Percentiles rank a stretch among this genome's conserved stretches.
These are phyloP conservation scores for Medauroidea extradentata DNA, from an alignment of 1,140 invertebrate species.

Conservation along the genomic window DNA sequence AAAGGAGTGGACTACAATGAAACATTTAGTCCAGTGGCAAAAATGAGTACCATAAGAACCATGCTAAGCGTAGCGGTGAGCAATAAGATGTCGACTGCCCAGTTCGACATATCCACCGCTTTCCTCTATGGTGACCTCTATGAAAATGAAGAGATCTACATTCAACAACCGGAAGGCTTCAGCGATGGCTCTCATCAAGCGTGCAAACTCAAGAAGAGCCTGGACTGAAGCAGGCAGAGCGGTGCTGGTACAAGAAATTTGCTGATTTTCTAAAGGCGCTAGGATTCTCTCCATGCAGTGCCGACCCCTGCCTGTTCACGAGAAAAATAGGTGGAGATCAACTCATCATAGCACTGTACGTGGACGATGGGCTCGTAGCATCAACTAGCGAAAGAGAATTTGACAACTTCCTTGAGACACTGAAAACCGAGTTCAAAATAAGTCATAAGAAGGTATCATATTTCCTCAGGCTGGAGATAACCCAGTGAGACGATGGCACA, in stretches of 20 bases:
- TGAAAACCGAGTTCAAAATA: neutral
- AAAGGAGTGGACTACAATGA: conserved; percentile 13
- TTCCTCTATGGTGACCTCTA: too few species aligned
- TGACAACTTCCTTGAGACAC: neutral
- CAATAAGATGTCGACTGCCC: conserved; percentile 26
- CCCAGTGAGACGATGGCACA: neutral
- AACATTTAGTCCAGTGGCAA: too few species aligned
- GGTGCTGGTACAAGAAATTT: neutral
- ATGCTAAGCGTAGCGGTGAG: too few species aligned
- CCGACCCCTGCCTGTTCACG: neutral
- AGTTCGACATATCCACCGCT: too few species aligned
- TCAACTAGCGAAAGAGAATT: neutral
- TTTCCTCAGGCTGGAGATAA: neutral
- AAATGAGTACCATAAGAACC: too few species aligned
- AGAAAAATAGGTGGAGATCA: too few species aligned
- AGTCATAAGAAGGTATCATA: neutral
- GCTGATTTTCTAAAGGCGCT: neutral
- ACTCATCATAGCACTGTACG: neutral
- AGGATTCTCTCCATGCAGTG: neutral
- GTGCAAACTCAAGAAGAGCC: conserved; percentile 32
- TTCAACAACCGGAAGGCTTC: conserved; percentile 37
- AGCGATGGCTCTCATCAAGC: conserved; percentile 21
- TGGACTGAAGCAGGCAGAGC: conserved; percentile 28
- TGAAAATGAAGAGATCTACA: too few species aligned
- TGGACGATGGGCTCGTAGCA: neutral